phyloP scores from a whole-genome alignment of 2,888 invertebrate genomes.

The Neoaliturus tenellus region DNA sequence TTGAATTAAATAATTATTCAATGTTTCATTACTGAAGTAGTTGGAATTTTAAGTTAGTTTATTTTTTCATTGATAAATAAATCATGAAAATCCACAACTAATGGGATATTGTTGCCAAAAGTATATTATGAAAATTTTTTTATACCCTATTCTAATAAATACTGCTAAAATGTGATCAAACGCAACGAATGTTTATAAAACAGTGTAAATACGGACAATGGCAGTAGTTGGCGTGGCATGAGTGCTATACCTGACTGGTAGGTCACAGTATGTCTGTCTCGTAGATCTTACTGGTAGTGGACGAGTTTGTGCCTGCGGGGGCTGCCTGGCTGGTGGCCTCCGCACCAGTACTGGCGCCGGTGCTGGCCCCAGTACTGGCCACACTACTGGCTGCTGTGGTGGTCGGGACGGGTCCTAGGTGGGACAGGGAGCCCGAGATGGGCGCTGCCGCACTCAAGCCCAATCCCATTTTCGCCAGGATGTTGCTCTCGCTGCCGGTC shows the following conservation, averaged over 20 bases:
- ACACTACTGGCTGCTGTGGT: conserved; percentile 64
- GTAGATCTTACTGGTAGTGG: conserved; percentile 88
- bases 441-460: conserved; percentile 75
- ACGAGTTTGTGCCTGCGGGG: conserved; percentile 66
- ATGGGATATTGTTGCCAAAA: no score
- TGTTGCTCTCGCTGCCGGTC: conserved; percentile 92
- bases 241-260: conserved; percentile 64
- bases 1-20: no score
- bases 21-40: no score
- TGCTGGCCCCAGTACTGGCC: not conserved
- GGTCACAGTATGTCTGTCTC: conserved; percentile 97
- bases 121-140: not conserved
- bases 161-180: conserved; percentile 23
- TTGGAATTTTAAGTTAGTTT: no score
- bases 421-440: conserved; percentile 79
- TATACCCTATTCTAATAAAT: conserved; percentile 1
- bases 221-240: conserved; percentile 6
- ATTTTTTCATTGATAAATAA: no score
- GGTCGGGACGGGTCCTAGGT: conserved; percentile 73
- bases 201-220: conserved; percentile 19
- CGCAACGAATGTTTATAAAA: conserved; percentile 6
- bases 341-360: no score
- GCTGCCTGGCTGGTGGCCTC: not conserved
- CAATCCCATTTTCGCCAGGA: conserved; percentile 88
- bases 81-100: no score